phyloP scores from a whole-genome alignment of 1,140 invertebrate genomes.

The Zaprionus tsacasi region DNA sequence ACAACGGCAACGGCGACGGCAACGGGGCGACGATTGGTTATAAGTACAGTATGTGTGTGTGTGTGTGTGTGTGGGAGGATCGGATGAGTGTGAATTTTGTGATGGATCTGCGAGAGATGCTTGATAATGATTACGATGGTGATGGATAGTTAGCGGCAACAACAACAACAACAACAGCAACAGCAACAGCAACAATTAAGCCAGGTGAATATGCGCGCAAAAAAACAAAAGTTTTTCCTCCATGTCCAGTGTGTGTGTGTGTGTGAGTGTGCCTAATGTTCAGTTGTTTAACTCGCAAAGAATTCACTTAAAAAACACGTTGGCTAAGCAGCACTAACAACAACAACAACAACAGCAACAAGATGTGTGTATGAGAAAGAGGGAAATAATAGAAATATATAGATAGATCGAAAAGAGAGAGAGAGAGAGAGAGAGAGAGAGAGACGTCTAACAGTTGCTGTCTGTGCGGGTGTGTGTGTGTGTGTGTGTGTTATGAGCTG shows the following conservation, averaged over 20 bases:
- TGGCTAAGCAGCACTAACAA: slow-evolving; percentile 49
- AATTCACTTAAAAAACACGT: background rate
- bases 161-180: slow-evolving; percentile 23
- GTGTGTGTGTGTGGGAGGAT: background rate
- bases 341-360: slow-evolving; percentile 38
- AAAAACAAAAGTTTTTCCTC: background rate
- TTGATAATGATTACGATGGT: background rate
- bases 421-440: background rate
- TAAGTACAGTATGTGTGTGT: slow-evolving; percentile 9
- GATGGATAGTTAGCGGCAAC: slow-evolving; percentile 2
- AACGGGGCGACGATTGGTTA: slow-evolving; percentile 26
- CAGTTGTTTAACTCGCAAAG: background rate
- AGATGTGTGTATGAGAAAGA: slow-evolving; percentile 35
- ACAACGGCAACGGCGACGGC: slow-evolving; percentile 36
- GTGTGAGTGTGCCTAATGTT: slow-evolving; percentile 8
- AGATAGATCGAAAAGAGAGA: slow-evolving; percentile 3
- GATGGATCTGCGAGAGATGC: background rate
- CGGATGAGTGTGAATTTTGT: too few species aligned
- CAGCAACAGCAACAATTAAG: slow-evolving; percentile 36
- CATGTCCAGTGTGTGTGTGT: slow-evolving; percentile 18
- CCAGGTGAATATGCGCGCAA: background rate
- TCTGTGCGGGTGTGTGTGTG: background rate
- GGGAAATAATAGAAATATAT: slow-evolving; percentile 4
- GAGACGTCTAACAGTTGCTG: slow-evolving; percentile 2
- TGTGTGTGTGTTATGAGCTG: slow-evolving; percentile 10